These are phyloP conservation scores for Brachionus calyciflorus DNA, from an alignment of 1,140 invertebrate species.

Conservation along the genomic window DNA sequence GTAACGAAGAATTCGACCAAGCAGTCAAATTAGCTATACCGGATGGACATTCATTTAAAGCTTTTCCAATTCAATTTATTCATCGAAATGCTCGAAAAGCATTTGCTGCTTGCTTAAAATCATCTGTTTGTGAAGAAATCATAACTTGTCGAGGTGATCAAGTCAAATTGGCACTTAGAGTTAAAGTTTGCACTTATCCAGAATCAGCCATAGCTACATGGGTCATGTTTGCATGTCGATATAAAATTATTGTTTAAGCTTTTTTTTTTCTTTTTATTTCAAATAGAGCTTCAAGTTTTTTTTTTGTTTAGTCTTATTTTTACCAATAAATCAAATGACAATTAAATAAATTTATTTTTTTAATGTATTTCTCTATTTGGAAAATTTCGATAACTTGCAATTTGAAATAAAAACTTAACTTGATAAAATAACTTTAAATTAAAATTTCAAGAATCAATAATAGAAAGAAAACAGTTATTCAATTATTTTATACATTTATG, in stretches of 20 bases:
- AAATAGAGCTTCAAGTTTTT: not conserved
- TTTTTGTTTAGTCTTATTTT: not conserved
- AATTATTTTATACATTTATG: too few species aligned
- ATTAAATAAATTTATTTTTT: too few species aligned
- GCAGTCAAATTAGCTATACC: constrained; percentile 57
- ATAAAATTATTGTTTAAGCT: constrained; percentile 39
- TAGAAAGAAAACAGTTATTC: too few species aligned
- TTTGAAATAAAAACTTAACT: too few species aligned
- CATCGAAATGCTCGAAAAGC: constrained; percentile 57
- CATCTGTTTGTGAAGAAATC: constrained; percentile 57
- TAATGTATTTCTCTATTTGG: too few species aligned
- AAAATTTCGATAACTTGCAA: too few species aligned
- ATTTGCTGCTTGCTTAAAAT: constrained; percentile 57
- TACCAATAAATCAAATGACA: too few species aligned
- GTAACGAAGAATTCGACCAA: constrained; percentile 61
- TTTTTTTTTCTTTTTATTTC: not conserved
- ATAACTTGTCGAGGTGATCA: constrained; percentile 59
- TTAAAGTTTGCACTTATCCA: constrained; percentile 56
- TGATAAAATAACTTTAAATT: too few species aligned
- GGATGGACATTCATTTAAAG: constrained; percentile 62
- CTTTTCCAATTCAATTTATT: constrained; percentile 60
- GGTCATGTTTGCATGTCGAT: constrained; percentile 55
- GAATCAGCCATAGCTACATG: constrained; percentile 58
- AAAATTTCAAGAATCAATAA: too few species aligned
- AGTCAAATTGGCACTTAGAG: constrained; percentile 56